Conservation (phyloP, 2,888 invertebrate species). For the Spatulosminthurus flaviceps region DNA sequence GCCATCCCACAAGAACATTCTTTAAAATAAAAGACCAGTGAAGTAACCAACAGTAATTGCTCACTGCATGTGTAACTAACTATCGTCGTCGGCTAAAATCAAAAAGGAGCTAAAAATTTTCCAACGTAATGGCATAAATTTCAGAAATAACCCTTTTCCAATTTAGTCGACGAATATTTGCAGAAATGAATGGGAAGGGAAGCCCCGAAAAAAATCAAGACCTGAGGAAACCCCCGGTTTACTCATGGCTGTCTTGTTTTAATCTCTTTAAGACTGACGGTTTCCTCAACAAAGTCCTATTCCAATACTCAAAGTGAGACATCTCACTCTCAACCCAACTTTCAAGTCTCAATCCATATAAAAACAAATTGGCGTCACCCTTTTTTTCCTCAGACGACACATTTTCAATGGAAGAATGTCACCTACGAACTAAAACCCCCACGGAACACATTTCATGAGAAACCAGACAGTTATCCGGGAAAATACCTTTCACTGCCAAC, state of each 20-base stretch:
- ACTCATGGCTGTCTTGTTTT: conserved; percentile 7
- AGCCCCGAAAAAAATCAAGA: neutral
- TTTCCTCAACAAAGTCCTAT: neutral
- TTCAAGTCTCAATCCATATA: conserved; percentile 3
- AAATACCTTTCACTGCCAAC: conserved; percentile 6
- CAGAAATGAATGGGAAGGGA: neutral
- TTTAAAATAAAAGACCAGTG: no score
- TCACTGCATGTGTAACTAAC: no score
- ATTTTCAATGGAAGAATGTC: neutral
- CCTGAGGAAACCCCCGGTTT: neutral
- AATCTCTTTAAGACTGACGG: neutral
- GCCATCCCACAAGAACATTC: no score
- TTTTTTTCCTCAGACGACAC: conserved; percentile 1
- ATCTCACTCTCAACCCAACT: neutral
- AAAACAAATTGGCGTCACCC: neutral
- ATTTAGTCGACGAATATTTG: no score
- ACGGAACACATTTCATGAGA: neutral
- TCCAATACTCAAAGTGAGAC: neutral
- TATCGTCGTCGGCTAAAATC: no score
- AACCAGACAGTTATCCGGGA: conserved; percentile 33
- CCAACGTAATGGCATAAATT: no score
- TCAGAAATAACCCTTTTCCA: no score
- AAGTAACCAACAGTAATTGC: no score
- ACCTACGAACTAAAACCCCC: neutral
- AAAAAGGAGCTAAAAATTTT: no score